These are phyloP conservation scores for Aphidius ervi DNA, from an alignment of 1,140 invertebrate genomes.

Conservation along the genomic window DNA sequence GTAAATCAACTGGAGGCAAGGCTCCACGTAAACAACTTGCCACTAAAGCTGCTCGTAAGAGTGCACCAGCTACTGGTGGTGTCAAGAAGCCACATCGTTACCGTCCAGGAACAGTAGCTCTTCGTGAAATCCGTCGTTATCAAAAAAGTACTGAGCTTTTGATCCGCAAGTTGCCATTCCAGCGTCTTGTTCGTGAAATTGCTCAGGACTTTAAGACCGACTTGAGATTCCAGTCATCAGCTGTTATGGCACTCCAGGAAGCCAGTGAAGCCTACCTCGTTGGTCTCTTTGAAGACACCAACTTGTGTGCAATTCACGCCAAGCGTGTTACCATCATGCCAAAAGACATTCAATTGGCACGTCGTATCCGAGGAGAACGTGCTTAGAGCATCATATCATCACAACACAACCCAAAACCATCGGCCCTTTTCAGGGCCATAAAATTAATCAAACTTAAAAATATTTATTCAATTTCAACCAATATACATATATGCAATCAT, in stretches of 20 bases:
- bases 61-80: conserved; percentile 57
- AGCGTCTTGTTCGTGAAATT: conserved; percentile 80
- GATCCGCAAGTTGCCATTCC: conserved; percentile 83
- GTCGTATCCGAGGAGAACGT: conserved; percentile 80
- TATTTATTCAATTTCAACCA: no score
- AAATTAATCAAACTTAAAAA: no score
- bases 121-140: conserved; percentile 78
- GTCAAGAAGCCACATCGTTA: conserved; percentile 60
- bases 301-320: conserved; percentile 89
- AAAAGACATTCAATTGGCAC: conserved; percentile 88
- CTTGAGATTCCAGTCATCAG: conserved; percentile 75
- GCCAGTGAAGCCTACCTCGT: conserved; percentile 83
- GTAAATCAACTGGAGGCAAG: conserved; percentile 72
- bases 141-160: conserved; percentile 77
- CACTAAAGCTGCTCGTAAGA: conserved; percentile 60
- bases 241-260: conserved; percentile 74
- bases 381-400: conserved; percentile 59
- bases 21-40: conserved; percentile 69
- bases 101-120: conserved; percentile 74
- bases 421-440: no score
- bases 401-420: no score
- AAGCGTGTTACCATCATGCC: conserved; percentile 95
- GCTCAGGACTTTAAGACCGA: conserved; percentile 81
- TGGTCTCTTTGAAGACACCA: conserved; percentile 90
- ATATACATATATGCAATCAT: no score